Base-by-base conservation (phyloP, 2,113 vertebrate genomes). In the Amphilophus citrinellus region DNA sequence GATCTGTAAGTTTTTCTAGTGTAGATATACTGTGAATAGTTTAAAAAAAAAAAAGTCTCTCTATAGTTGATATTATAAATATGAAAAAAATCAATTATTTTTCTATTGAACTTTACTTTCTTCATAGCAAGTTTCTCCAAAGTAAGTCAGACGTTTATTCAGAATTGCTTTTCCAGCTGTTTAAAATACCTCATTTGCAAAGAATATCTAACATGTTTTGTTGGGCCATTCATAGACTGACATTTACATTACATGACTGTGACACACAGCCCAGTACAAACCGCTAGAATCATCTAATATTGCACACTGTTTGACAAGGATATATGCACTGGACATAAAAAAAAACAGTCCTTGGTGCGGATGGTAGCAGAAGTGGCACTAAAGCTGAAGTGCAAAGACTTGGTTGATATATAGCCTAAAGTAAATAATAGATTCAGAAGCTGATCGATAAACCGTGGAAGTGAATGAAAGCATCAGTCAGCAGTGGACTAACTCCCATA, bases 381-480 rank as follows among this genome's bases (percentile, higher is more conserved):
- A 44, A 10, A 6, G 24, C 6, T 5, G 44, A 53, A 53, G 66
- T 71, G 24, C 24, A 71, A 44, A 66, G 42, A 32, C 66, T 13
- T 32, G 0, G 10, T 27, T 53, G 66, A 53, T 53, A 53, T 53
- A 30, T 53, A 71, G 50, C 66, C 10, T 53, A 57, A 76, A 53
- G 63, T 76, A 81, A 89, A 89, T 85, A 85, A 83, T 77, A 82
- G 37, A 85, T 76, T 22, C 58, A 60, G 80, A 84, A 76, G 44
- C 5, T 84, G 79, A 87, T 83, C 4, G 24, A 71, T 71, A 71
- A 53, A 53, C 73, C 71, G 71, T 30, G 39, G 22, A 61, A 85
- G 14, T 32, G 73, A 60, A 76, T 13, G 0, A 84, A 84, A 32
- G 44, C 44, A 11, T 30, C 15, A 17, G 37, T 42, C n/a, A 60